Percentiles rank a stretch among this genome's conserved stretches.
Conservation (phyloP, 2,797 vertebrate species). For the Leptoclinus maculatus region DNA sequence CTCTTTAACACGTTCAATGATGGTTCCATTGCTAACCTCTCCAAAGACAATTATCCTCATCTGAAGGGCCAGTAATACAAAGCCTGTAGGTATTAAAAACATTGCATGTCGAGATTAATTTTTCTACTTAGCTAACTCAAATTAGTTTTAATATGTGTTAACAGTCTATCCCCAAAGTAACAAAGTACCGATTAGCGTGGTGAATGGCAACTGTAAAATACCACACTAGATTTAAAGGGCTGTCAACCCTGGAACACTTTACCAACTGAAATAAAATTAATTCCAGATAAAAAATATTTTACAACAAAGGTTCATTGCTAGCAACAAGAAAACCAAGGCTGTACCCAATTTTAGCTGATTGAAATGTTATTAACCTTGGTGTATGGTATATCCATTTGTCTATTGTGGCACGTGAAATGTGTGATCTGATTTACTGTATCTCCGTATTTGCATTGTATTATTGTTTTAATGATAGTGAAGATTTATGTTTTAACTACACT, state of each 20-base stretch:
- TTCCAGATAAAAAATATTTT: not conserved
- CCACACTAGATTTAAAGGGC: not conserved
- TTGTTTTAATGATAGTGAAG: not conserved
- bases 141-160: not conserved
- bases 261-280: not conserved
- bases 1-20: conserved; percentile 32
- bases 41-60: conserved; percentile 20
- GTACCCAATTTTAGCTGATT: not conserved
- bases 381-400: not conserved
- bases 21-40: conserved; percentile 39
- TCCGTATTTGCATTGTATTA: not conserved
- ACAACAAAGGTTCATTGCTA: not conserved
- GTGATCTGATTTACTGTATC: not conserved
- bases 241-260: not conserved
- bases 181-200: not conserved
- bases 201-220: not conserved
- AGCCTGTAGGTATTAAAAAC: not conserved
- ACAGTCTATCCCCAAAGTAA: not conserved
- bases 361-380: not conserved
- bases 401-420: not conserved
- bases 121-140: not conserved
- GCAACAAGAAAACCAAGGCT: not conserved
- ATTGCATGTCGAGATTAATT: not conserved
- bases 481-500: not conserved
- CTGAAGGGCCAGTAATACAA: conserved; percentile 12